phyloP scores from a whole-genome alignment of 2,113 vertebrate genomes.

The Lophura nycthemera region DNA sequence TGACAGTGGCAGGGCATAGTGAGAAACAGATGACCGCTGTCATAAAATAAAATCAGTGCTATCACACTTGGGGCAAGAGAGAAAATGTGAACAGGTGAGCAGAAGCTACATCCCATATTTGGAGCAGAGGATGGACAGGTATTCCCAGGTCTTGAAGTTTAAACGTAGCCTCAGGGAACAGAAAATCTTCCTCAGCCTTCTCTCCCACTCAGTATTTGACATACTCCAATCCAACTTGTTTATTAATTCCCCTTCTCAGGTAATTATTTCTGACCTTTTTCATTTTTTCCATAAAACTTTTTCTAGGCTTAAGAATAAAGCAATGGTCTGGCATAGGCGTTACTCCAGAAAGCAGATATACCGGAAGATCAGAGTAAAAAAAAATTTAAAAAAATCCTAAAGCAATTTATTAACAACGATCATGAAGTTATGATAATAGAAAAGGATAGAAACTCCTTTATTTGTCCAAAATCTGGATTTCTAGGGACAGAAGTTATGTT shows the following conservation, averaged over 20 bases:
- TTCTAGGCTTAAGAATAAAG: neutral
- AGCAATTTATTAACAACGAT: neutral
- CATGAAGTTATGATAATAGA: neutral
- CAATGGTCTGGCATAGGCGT: neutral
- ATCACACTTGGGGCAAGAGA: neutral
- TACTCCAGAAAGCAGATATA: neutral
- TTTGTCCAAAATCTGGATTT: neutral
- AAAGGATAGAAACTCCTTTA: neutral
- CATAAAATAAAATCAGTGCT: neutral
- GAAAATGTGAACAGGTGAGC: neutral
- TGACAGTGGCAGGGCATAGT: neutral
- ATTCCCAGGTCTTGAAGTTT: neutral
- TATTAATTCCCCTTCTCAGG: neutral
- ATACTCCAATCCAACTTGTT: neutral
- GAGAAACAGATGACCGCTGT: neutral
- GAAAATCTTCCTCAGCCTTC: neutral
- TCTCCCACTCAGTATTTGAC: neutral
- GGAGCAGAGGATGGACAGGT: neutral
- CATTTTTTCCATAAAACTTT: neutral
- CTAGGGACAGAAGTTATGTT: neutral
- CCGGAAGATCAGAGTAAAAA: neutral
- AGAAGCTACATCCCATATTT: neutral
- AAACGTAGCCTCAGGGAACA: neutral
- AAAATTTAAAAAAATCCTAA: neutral
- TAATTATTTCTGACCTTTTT: neutral